phyloP scores from a whole-genome alignment of 2,113 vertebrate genomes.

The Sarotherodon lohbergeri region DNA sequence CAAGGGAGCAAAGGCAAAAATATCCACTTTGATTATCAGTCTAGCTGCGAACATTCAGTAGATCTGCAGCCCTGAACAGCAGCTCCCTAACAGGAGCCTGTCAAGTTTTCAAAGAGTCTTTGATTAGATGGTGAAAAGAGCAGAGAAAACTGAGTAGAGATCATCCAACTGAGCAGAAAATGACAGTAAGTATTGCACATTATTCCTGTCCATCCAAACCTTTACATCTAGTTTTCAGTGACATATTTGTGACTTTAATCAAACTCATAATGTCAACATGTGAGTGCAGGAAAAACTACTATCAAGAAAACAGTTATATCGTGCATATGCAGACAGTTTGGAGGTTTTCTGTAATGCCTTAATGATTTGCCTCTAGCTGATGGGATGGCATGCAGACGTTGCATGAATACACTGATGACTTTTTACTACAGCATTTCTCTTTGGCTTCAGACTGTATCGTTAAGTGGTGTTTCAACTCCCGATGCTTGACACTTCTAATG shows the following conservation, averaged over 20 bases:
- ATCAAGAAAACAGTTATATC: not conserved
- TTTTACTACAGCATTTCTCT: not conserved
- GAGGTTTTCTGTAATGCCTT: not conserved
- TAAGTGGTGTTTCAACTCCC: conserved; percentile 13
- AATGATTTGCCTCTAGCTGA: not conserved
- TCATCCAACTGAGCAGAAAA: conserved; percentile 33
- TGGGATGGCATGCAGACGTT: not conserved
- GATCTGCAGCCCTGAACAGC: not conserved
- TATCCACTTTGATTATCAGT: not conserved
- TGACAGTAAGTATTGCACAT: conserved; percentile 59
- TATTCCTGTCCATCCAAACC: not conserved
- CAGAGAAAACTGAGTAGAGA: conserved; percentile 30
- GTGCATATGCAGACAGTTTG: not conserved
- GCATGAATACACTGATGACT: not conserved
- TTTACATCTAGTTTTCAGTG: not conserved
- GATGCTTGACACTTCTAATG: not conserved
- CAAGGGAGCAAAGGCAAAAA: conserved; percentile 7
- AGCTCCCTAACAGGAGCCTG: not conserved
- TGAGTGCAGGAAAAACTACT: not conserved
- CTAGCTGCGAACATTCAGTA: not conserved
- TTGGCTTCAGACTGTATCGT: not conserved
- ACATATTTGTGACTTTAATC: not conserved
- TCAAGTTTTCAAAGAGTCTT: not conserved
- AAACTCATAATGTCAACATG: not conserved
- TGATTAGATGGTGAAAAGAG: conserved; percentile 35